Evolutionary conservation across 2,113 vertebrate species (phyloP), one percentile per base, ranked within the genome.

Genomic region (Erinaceus europaeus): DNA sequence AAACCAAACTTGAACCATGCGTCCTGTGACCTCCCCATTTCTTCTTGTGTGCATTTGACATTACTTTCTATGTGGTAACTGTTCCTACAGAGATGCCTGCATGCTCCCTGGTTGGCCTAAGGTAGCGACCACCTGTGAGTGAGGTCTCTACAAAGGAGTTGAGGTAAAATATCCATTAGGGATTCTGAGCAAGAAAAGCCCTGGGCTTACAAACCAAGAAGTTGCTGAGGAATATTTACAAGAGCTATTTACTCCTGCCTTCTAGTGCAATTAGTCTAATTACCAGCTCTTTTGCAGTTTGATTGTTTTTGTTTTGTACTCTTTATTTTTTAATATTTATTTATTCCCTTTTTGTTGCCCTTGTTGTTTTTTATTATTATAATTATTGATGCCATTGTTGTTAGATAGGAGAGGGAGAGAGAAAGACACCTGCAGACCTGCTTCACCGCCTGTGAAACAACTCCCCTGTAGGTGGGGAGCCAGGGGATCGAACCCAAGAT

Each of bases 301-400:
- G 68, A 86, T 29, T 65, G 57, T 62, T 18, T 78, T 44, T 72
- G 46, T 90, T 77, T 87, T 84, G 17, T 84, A 89, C 77, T 57
- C 40, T 76, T 77, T 74, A 61, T 79, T 57, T n/a, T n/a, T n/a
- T n/a, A n/a, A n/a, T n/a, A n/a, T n/a, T n/a, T n/a, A n/a, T n/a
- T n/a, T n/a, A n/a, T n/a, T n/a, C n/a, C n/a, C n/a, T n/a, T n/a
- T n/a, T n/a, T n/a, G n/a, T n/a, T n/a, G n/a, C n/a, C n/a, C n/a
- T n/a, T n/a, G n/a, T n/a, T n/a, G n/a, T n/a, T n/a, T n/a, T n/a
- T n/a, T n/a, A n/a, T n/a, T n/a, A n/a, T n/a, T n/a, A n/a, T n/a
- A n/a, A n/a, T n/a, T n/a, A n/a, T n/a, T n/a, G n/a, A n/a, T n/a
- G n/a, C n/a, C n/a, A n/a, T n/a, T n/a, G n/a, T n/a, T n/a, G n/a